Evolutionary conservation across 2,113 vertebrate genomes (phyloP).

Genomic region (Xiphias gladius): DNA sequence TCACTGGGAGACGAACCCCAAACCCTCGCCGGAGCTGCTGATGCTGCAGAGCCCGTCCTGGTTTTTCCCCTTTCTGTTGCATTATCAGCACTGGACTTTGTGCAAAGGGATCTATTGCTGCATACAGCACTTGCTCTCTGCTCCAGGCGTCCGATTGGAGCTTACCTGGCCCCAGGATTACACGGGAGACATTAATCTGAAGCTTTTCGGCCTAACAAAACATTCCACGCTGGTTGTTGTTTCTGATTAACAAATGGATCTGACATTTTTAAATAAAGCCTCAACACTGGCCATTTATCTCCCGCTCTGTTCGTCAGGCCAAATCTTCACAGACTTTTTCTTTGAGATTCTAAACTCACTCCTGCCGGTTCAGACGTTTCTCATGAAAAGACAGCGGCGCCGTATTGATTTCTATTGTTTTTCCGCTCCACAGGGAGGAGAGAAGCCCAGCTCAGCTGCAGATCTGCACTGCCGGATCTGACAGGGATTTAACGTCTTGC

Average conservation of each 20-base stretch:
- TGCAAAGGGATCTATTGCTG: neutral
- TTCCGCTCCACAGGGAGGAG: neutral
- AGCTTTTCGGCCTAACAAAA: neutral
- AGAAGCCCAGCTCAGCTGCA: neutral
- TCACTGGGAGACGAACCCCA: constrained; percentile 34
- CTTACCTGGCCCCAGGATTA: neutral
- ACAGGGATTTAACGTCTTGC: constrained; percentile 31
- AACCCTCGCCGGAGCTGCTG: constrained; percentile 18
- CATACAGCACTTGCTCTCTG: neutral
- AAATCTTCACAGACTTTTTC: neutral
- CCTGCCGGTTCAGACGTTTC: neutral
- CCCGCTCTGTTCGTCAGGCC: neutral
- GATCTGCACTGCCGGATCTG: constrained; percentile 20
- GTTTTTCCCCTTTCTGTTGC: neutral
- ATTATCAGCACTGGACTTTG: constrained; percentile 36
- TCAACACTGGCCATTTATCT: neutral
- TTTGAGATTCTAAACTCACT: neutral
- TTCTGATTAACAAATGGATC: neutral
- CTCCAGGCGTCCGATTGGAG: neutral
- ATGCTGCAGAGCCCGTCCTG: constrained; percentile 4
- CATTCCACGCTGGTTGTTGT: neutral
- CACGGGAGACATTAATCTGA: neutral
- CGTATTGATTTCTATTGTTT: constrained; percentile 18
- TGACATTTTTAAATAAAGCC: neutral
- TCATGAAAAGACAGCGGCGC: neutral